Evolutionary conservation across 2,113 vertebrate genomes (phyloP).

Genomic region (Poicephalus meyeri): DNA sequence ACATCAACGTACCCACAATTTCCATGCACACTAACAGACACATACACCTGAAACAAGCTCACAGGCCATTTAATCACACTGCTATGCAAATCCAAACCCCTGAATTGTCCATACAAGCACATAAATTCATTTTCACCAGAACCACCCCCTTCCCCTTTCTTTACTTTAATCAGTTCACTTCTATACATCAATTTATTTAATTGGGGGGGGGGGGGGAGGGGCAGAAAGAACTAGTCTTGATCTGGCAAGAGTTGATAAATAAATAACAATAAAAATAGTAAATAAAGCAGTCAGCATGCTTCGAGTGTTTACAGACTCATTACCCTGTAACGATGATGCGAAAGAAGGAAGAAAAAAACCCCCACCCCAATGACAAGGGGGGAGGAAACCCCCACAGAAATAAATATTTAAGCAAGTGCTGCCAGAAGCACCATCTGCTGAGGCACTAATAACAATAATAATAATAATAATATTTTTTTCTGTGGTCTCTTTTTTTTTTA

Average conservation of each 20-base stretch:
- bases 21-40: not conserved
- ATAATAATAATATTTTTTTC: slow-evolving; percentile 22
- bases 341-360: slow-evolving; percentile 75
- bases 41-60: not conserved
- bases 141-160: not conserved
- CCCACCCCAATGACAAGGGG: slow-evolving; percentile 80
- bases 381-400: slow-evolving; percentile 84
- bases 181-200: not conserved
- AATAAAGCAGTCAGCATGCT: slow-evolving; percentile 65
- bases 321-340: slow-evolving; percentile 81
- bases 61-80: not conserved
- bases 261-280: slow-evolving; percentile 72
- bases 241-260: slow-evolving; percentile 59
- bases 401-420: slow-evolving; percentile 88
- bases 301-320: slow-evolving; percentile 84
- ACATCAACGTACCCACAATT: not conserved
- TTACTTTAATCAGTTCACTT: not conserved
- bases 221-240: slow-evolving; percentile 9
- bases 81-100: not conserved
- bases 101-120: not conserved
- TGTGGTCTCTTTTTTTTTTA: slow-evolving; percentile 49
- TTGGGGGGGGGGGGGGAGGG: not conserved
- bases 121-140: not conserved
- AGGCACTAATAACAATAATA: slow-evolving; percentile 66
- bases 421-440: slow-evolving; percentile 93